These are phyloP conservation scores for Diachrysia chrysitis DNA, from an alignment of 2,888 invertebrate genomes.

Conservation along the genomic window DNA sequence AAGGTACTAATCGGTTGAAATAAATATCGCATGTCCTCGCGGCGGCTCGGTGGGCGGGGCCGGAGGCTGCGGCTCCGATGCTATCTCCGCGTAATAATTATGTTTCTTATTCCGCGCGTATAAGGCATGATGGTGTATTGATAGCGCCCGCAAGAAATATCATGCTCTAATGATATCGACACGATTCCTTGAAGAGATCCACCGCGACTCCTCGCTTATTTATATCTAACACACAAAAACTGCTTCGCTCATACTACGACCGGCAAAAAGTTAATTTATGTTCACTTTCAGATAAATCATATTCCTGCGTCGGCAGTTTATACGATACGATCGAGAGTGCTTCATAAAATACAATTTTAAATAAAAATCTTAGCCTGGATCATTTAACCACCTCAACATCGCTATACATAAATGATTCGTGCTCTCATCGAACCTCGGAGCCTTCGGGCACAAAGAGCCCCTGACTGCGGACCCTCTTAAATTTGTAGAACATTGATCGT, in stretches of 20 bases:
- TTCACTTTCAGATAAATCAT: background rate
- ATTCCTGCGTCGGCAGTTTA: background rate
- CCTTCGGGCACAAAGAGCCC: background rate
- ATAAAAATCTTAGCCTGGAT: background rate
- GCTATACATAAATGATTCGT: no score
- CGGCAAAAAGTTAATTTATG: constrained; percentile 5
- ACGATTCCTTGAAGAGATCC: constrained; percentile 45
- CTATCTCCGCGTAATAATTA: constrained; percentile 42
- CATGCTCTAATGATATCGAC: constrained; percentile 53
- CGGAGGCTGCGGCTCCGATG: constrained; percentile 41
- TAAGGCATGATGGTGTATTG: constrained; percentile 53
- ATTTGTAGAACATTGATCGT: constrained; percentile 19
- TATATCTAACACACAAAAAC: constrained; percentile 34
- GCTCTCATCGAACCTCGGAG: background rate
- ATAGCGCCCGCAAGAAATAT: constrained; percentile 48
- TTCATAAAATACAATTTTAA: background rate
- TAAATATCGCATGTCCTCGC: no score
- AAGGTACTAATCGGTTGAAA: no score
- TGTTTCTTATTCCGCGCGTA: constrained; percentile 42
- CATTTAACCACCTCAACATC: background rate
- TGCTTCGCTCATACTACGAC: constrained; percentile 14
- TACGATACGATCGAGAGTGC: background rate
- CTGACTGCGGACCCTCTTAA: constrained; percentile 5
- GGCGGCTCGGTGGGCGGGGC: constrained; percentile 24
- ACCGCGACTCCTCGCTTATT: constrained; percentile 21